Evolutionary conservation across 2,797 vertebrate species (phyloP).

Genomic region (Tolypeutes matacus): DNA sequence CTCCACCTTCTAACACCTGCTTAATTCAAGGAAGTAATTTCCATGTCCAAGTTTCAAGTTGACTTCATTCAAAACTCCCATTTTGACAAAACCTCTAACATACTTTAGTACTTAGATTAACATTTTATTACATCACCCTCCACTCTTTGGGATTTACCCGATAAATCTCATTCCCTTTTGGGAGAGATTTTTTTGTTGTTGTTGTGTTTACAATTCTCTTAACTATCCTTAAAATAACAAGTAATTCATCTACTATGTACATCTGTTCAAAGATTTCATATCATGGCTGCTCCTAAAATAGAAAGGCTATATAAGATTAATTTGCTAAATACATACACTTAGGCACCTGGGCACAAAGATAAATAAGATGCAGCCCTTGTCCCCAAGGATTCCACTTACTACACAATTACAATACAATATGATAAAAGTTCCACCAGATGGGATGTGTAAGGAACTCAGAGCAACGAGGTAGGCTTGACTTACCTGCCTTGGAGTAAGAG

Average conservation of each 20-base stretch:
- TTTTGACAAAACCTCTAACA: constrained; percentile 43
- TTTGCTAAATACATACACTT: neutral
- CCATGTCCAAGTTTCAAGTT: constrained; percentile 17
- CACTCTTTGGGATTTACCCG: neutral
- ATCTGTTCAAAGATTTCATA: constrained; percentile 24
- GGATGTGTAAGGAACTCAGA: neutral
- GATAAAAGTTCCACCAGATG: neutral
- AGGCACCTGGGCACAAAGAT: neutral
- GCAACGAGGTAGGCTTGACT: neutral
- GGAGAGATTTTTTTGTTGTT: neutral
- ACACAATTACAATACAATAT: neutral
- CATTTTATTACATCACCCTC: neutral
- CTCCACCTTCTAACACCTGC: neutral
- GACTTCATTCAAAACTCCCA: neutral
- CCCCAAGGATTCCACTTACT: neutral
- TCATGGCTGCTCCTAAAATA: neutral
- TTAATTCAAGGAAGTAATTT: constrained; percentile 64
- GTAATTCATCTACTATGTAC: neutral
- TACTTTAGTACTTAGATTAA: neutral
- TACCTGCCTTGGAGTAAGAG: neutral
- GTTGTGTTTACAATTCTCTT: neutral
- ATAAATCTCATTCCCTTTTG: neutral
- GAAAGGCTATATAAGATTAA: neutral
- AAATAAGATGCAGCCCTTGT: neutral
- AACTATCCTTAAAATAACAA: constrained; percentile 39